A percentile compares a stretch with the other conserved stretches of the same genome.
Evolutionary conservation across 2,797 vertebrate genomes (phyloP).

Genomic region (Vespertilio murinus): DNA sequence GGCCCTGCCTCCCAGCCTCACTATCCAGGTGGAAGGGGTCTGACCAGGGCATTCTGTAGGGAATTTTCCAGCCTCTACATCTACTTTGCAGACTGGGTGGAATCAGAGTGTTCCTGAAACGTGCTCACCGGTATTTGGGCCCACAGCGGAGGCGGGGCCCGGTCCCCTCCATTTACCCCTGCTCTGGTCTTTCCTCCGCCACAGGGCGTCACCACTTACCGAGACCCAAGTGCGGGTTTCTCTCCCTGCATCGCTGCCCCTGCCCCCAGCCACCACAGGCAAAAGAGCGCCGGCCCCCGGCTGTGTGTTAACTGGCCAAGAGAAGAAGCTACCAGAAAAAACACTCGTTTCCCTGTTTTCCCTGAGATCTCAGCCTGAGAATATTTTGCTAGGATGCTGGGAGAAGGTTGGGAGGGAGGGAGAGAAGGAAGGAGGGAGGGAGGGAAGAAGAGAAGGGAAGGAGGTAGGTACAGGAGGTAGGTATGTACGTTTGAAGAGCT

Average conservation of each 20-base stretch:
- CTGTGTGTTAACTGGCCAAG: neutral
- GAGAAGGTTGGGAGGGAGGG: neutral
- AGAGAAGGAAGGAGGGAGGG: too few relatives aligned
- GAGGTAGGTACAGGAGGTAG: too few relatives aligned
- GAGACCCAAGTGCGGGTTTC: neutral
- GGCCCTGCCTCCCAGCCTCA: neutral
- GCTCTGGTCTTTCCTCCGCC: neutral
- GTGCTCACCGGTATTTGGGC: neutral
- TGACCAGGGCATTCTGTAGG: neutral
- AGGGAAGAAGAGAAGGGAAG: too few relatives aligned
- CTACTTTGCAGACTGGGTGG: neutral
- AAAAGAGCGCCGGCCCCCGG: neutral
- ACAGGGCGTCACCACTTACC: accelerated
- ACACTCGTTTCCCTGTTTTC: neutral
- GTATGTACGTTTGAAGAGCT: neutral
- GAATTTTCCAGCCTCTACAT: neutral
- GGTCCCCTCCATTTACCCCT: neutral
- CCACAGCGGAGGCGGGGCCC: neutral
- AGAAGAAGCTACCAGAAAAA: neutral
- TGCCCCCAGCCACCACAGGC: neutral
- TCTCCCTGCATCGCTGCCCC: neutral
- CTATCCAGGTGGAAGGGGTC: neutral
- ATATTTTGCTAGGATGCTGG: neutral
- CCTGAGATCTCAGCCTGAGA: neutral
- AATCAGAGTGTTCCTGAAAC: neutral